Base-by-base conservation (phyloP, 1,140 invertebrate genomes). In the Kradibia gibbosae region DNA sequence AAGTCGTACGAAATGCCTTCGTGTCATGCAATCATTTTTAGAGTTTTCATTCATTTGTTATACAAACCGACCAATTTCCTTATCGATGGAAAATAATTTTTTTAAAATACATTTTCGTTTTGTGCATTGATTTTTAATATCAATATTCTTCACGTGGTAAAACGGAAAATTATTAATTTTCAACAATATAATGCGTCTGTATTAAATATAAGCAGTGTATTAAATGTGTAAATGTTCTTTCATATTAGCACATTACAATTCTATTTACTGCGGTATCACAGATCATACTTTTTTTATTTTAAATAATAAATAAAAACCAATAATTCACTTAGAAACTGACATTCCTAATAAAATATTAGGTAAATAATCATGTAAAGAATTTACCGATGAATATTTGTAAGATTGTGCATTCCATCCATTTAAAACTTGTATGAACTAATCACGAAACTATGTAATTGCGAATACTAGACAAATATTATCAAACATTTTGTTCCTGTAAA, bases 151-250 rank as follows among this genome's bases (percentile, higher is more conserved):
- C 36, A 36, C 7, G 22, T 67, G 34, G 8, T 39, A 67, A 65
- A 36, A 39, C 15, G 22, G 5, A 10, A n/a, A 39, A 65, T 39
- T 39, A 67, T 20, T 0, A 39, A 7, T 67, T 39, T 67, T 39
- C 11, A n/a, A 39, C 7, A n/a, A n/a, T 20, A n/a, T 10, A 84
- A 85, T 84, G 83, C 82, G 86, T 84, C 85, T 82, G 82, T 84
- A 84, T 85, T 87, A 87, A 85, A 84, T 84, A 60, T 81, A 75
- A 87, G 85, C 85, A 82, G 82, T 87, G 83, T 87, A 75, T 84
- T 86, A 85, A 85, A 81, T 87, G 81, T 87, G 78, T 87, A 83
- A 87, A 84, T 87, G 84, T 86, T 84, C 84, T 84, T 82, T 84
- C 60, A 71, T 79, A 72, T 85, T 53, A 82, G 75, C 60, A 81